Base-by-base conservation (phyloP, 2,797 vertebrate genomes). In the Antennarius maculatus region DNA sequence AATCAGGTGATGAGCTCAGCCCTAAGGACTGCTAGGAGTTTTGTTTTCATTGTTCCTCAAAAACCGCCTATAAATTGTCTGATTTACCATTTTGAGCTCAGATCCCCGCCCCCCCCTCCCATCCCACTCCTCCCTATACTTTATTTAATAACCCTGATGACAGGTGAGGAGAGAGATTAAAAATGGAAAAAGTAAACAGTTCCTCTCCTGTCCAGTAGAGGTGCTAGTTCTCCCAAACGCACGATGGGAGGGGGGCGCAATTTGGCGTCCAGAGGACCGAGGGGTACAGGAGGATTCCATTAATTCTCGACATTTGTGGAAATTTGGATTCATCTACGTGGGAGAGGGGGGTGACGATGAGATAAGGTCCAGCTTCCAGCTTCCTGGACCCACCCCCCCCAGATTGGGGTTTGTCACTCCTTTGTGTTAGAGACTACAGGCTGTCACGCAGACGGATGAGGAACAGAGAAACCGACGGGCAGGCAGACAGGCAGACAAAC, bases 391-490 rank as follows among this genome's bases (percentile, higher is more conserved):
- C 71, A 79, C 84, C 69, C 70, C 76, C 64, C 77, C 56, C 70
- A 4, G 43, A 48, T 74, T 62, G 59, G 43, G 45, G 74, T 83
- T 83, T 31, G 17, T 53, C 27, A 61, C 51, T 11, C 23, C 58
- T 71, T 81, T 89, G 76, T 71, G 59, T 82, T 65, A n/a, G 69
- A 81, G 78, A 80, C 87, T 78, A 83, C 72, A 77, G 81, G 87
- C 85, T 86, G 82, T 89, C 90, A 85, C 78, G 71, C 69, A 73
- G 67, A 89, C 69, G 74, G 70, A 80, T 86, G 86, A 87, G 86
- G 86, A 86, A 92, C 82, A 89, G 79, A 85, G 80, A 90, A 86
- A 90, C 67, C 83, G 85, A 89, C 89, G 86, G 83, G 86, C 89
- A 88, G 77, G 86, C 90, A 89, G 87, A 90, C 89, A 80, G 77